A percentile compares a stretch with the other conserved stretches of the same genome.
Conservation (phyloP, 23 tunicate genomes). For the Halocynthia roretzi region DNA sequence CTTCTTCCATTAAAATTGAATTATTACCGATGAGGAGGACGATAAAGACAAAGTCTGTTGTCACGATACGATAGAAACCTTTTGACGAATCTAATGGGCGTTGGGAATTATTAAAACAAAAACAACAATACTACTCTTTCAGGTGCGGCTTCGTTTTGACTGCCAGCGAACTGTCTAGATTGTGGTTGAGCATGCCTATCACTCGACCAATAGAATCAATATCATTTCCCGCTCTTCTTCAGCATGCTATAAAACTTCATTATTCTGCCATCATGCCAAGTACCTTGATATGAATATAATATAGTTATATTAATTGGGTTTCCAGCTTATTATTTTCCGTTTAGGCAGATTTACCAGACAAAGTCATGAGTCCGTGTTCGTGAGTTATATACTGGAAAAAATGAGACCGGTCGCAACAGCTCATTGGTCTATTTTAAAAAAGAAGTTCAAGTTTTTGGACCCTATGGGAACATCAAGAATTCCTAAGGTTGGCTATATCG, state of each 20-base stretch:
- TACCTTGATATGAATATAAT: background rate
- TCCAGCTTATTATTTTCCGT: slow-evolving; percentile 1
- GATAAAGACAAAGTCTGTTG: background rate
- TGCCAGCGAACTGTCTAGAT: slow-evolving; percentile 63
- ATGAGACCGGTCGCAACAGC: slow-evolving; percentile 51
- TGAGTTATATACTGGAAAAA: slow-evolving; percentile 63
- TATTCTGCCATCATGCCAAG: slow-evolving; percentile 55
- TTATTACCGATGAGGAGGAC: background rate
- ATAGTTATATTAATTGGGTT: background rate
- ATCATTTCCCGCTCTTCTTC: slow-evolving; percentile 69
- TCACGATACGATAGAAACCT: background rate
- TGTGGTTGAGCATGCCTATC: slow-evolving; percentile 90
- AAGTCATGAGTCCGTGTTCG: slow-evolving; percentile 53
- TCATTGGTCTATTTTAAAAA: slow-evolving; percentile 71
- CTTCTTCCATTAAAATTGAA: background rate
- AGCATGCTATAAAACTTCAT: slow-evolving; percentile 61
- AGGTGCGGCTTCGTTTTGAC: slow-evolving; percentile 90
- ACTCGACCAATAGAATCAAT: slow-evolving; percentile 88
- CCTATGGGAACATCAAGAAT: slow-evolving; percentile 95
- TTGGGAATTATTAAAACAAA: too few relatives aligned
- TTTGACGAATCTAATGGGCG: too few relatives aligned
- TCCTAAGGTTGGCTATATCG: slow-evolving; percentile 44
- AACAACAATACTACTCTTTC: background rate
- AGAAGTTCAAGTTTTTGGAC: slow-evolving; percentile 66
- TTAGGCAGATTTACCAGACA: slow-evolving; percentile 63